Evolutionary conservation across 2,797 vertebrate genomes (phyloP).

Genomic region (Mus spretus): DNA sequence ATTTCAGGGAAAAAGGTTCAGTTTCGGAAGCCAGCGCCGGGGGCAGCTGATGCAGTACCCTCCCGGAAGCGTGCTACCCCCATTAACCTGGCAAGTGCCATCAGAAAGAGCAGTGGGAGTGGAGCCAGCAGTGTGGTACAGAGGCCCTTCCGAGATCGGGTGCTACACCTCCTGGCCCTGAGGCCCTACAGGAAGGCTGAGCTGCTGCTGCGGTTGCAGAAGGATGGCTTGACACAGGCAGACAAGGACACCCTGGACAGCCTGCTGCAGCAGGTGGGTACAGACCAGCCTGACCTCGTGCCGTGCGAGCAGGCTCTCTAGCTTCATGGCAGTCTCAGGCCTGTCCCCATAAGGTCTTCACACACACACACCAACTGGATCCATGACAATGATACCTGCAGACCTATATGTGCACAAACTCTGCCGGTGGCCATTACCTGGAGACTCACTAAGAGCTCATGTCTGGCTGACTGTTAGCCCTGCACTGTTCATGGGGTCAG

Average conservation of each 20-base stretch:
- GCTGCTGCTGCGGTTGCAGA: conserved; percentile 96
- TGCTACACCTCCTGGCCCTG: conserved; percentile 96
- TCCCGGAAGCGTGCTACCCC: conserved; percentile 95
- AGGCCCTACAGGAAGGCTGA: conserved; percentile 98
- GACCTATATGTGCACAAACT: not conserved
- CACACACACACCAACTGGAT: no score
- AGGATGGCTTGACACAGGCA: conserved; percentile 93
- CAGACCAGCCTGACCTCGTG: not conserved
- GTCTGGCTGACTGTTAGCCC: not conserved
- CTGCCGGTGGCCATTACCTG: not conserved
- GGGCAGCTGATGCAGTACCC: conserved; percentile 93
- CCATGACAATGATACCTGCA: not conserved
- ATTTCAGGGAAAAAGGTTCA: conserved; percentile 96
- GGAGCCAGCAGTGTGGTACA: conserved; percentile 80
- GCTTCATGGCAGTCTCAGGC: not conserved
- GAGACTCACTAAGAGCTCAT: not conserved
- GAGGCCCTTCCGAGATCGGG: conserved; percentile 95
- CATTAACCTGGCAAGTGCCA: conserved; percentile 94
- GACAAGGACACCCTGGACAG: conserved; percentile 96
- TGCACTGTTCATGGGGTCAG: not conserved
- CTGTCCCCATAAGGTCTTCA: not conserved
- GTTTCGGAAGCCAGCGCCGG: conserved; percentile 95
- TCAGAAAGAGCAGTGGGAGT: conserved; percentile 88
- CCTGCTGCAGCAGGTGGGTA: conserved; percentile 96
- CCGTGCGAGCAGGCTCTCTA: not conserved